These are phyloP conservation scores for Peromyscus nudipes DNA, from an alignment of 2,797 vertebrate genomes.

Conservation along the genomic window DNA sequence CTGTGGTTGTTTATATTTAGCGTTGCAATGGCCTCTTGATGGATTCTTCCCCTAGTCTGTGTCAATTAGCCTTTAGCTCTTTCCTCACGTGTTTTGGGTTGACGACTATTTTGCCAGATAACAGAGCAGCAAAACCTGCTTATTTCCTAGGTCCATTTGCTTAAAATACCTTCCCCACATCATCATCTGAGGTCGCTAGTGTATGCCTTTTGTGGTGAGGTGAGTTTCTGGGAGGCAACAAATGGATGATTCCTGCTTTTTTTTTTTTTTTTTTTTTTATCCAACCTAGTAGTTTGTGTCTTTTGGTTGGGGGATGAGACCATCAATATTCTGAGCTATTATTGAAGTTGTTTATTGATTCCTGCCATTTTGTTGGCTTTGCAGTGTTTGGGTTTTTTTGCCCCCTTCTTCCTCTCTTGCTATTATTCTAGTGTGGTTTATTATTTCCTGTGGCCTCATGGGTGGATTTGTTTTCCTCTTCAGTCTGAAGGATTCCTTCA, in stretches of 20 bases:
- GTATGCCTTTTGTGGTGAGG: no score
- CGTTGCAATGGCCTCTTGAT: neutral
- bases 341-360: neutral
- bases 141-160: neutral
- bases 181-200: neutral
- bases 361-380: neutral
- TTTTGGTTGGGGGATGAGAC: neutral
- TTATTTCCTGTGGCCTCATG: conserved; percentile 19
- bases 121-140: neutral
- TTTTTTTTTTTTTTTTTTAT: neutral
- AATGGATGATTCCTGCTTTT: neutral
- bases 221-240: neutral
- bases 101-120: neutral
- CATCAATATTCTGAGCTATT: neutral
- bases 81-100: neutral
- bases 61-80: neutral
- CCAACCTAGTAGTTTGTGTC: neutral
- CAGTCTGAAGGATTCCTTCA: neutral
- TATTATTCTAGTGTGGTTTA: conserved; percentile 14
- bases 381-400: no score
- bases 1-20: neutral
- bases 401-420: neutral
- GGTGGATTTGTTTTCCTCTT: conserved; percentile 3
- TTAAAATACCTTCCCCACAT: neutral
- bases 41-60: neutral